Conservation (phyloP, 2,888 invertebrate species). For the Teinopalpus imperialis region DNA sequence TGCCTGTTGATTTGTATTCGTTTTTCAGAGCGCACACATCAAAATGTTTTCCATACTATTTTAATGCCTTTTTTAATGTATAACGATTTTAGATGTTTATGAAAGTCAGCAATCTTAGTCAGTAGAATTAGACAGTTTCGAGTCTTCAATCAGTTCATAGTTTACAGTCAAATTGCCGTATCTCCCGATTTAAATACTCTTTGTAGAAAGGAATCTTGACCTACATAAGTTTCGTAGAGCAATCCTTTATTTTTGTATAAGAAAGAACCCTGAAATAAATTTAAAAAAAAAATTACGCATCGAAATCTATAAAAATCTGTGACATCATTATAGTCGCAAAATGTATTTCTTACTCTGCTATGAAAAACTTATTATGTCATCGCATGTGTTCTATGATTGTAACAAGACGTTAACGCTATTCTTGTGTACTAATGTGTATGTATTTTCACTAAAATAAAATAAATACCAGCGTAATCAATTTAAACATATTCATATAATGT, state of each 20-base stretch:
- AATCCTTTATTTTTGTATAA: constrained; percentile 25
- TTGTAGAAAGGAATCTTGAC: constrained; percentile 41
- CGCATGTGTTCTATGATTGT: too few species aligned
- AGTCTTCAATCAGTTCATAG: too few species aligned
- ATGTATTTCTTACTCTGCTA: background rate
- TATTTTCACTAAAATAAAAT: too few species aligned
- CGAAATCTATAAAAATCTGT: too few species aligned
- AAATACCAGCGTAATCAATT: too few species aligned
- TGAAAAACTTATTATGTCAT: constrained; percentile 15
- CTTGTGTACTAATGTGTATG: too few species aligned
- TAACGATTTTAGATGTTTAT: constrained; percentile 9
- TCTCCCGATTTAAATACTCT: constrained; percentile 38
- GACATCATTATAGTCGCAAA: background rate
- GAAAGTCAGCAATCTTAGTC: background rate
- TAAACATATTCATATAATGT: too few species aligned
- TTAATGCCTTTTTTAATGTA: constrained; percentile 15
- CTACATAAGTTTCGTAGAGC: constrained; percentile 34
- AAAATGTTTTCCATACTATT: constrained; percentile 12
- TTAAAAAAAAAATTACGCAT: too few species aligned
- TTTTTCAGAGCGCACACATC: constrained; percentile 10
- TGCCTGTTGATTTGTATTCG: constrained; percentile 38
- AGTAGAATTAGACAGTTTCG: too few species aligned
- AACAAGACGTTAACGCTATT: too few species aligned
- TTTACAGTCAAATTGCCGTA: too few species aligned
- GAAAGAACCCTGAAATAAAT: too few species aligned